Conservation (phyloP, 2,888 invertebrate species). For the Eupithecia abbreviata region DNA sequence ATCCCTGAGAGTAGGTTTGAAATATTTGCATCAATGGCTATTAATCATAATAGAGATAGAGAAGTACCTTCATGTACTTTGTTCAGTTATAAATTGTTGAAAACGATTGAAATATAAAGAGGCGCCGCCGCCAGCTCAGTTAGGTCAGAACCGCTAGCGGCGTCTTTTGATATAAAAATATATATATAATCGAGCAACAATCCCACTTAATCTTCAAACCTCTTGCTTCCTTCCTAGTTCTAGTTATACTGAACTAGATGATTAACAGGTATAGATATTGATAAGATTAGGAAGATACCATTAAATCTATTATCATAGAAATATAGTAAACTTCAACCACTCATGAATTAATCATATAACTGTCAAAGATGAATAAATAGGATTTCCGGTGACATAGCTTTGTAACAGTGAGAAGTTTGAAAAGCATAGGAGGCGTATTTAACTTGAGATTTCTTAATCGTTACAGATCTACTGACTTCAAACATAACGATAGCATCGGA, state of each 20-base stretch:
- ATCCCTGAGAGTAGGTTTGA: neutral
- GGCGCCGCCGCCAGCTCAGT: neutral
- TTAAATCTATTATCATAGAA: neutral
- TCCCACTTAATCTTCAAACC: neutral
- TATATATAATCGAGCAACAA: neutral
- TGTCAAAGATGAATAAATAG: neutral
- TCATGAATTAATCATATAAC: neutral
- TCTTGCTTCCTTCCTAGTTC: neutral
- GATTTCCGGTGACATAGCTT: neutral
- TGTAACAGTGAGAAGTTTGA: neutral
- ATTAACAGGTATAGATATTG: neutral
- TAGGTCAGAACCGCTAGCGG: neutral
- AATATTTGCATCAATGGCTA: neutral
- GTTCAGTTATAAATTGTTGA: neutral
- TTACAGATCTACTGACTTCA: constrained; percentile 62
- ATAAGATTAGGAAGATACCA: neutral
- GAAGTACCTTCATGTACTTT: neutral
- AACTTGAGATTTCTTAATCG: neutral
- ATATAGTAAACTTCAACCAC: neutral
- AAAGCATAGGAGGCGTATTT: neutral
- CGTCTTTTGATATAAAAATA: neutral
- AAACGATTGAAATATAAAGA: neutral
- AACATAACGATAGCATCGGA: constrained; percentile 62
- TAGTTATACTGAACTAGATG: neutral
- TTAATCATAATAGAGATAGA: neutral